Conservation (phyloP, 2,797 vertebrate genomes). For the Crocidura indochinensis region DNA sequence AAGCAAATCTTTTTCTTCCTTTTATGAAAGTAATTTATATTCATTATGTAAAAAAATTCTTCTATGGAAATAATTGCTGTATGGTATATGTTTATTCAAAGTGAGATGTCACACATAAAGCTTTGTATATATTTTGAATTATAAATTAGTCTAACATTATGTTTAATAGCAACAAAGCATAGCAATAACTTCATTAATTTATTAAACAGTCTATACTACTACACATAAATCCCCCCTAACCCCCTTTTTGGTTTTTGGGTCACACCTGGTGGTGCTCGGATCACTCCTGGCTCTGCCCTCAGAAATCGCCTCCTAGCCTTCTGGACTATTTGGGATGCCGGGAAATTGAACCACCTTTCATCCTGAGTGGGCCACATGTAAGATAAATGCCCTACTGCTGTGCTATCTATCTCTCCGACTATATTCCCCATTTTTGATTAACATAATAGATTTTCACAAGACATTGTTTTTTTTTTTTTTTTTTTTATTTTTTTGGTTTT, state of each 20-base stretch:
- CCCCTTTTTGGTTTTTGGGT: slow-evolving; percentile 1
- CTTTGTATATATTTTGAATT: slow-evolving; percentile 22
- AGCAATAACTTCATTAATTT: not conserved
- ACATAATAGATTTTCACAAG: too few species aligned
- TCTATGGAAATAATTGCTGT: not conserved
- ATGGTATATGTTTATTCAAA: slow-evolving; percentile 28
- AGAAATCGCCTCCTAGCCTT: too few species aligned
- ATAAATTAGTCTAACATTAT: slow-evolving; percentile 35
- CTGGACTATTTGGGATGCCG: too few species aligned
- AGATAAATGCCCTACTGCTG: too few species aligned
- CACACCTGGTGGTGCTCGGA: too few species aligned
- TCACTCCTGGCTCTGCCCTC: too few species aligned
- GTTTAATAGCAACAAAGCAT: slow-evolving; percentile 2
- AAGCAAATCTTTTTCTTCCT: not conserved
- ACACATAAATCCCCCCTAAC: not conserved
- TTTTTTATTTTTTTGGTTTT: too few species aligned
- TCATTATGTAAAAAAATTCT: not conserved
- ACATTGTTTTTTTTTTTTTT: too few species aligned
- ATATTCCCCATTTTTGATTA: too few species aligned
- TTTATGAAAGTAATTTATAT: not conserved
- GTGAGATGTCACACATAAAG: not conserved
- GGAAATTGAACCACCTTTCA: too few species aligned
- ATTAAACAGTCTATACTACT: not conserved
- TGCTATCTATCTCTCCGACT: too few species aligned
- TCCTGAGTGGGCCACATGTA: too few species aligned